phyloP scores from a whole-genome alignment of 2,797 vertebrate species.

The Anolis apletophallus region DNA sequence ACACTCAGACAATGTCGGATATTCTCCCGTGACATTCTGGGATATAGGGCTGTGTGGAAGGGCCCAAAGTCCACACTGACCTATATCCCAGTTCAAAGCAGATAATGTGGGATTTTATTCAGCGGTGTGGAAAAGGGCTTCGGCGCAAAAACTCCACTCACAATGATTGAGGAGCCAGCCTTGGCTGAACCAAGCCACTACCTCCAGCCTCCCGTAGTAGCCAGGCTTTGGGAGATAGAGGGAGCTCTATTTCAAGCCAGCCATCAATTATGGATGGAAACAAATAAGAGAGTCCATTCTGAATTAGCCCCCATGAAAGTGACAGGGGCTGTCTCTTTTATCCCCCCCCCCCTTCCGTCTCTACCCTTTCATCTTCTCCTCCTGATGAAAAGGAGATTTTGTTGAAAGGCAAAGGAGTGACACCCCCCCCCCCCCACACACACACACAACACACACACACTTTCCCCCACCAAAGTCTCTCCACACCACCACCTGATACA shows the following conservation, averaged over 20 bases:
- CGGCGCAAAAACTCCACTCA: conserved; percentile 20
- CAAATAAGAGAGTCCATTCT: conserved; percentile 71
- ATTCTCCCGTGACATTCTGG: too few relatives aligned
- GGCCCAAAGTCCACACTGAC: not conserved
- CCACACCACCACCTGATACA: conserved; percentile 4
- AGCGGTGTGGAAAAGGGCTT: too few relatives aligned
- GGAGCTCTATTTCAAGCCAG: conserved; percentile 66
- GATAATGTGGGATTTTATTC: too few relatives aligned
- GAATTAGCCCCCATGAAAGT: conserved; percentile 56
- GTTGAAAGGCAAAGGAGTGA: conserved; percentile 59
- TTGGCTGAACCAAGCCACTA: conserved; percentile 32
- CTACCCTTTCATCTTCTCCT: conserved; percentile 18
- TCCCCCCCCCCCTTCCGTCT: conserved; percentile 2
- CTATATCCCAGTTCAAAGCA: too few relatives aligned
- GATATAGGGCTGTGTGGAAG: too few relatives aligned
- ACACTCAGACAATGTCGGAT: too few relatives aligned
- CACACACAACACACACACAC: too few relatives aligned
- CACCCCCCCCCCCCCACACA: too few relatives aligned
- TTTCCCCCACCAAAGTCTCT: conserved; percentile 58
- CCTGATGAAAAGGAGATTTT: conserved; percentile 20
- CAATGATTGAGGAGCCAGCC: conserved; percentile 53
- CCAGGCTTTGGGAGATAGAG: conserved; percentile 66
- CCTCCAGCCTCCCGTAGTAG: conserved; percentile 55
- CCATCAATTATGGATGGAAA: conserved; percentile 79
- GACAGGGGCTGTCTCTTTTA: conserved; percentile 33